These are phyloP conservation scores for Diadophis punctatus DNA, from an alignment of 2,113 vertebrate genomes.

Conservation along the genomic window DNA sequence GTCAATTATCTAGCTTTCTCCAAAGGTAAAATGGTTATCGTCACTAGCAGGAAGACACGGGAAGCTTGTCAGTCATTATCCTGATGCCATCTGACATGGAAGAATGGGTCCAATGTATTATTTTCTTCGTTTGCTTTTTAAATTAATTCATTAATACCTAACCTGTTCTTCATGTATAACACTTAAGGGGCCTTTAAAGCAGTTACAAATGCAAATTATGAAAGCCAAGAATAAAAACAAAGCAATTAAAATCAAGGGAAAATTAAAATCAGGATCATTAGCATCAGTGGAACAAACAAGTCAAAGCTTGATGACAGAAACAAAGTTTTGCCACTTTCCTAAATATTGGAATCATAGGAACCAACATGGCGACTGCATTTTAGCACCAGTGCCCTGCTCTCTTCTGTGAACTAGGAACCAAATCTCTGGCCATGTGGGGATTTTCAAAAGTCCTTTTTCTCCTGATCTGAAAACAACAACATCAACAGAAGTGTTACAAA, in stretches of 20 bases:
- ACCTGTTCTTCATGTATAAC: background rate
- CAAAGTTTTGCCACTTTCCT: background rate
- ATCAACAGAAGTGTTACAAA: background rate
- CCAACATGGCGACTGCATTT: background rate
- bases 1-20: background rate
- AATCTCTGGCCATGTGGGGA: background rate
- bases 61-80: background rate
- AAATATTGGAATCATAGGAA: background rate
- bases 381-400: background rate
- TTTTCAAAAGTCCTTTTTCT: background rate
- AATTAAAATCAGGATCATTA: background rate
- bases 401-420: background rate
- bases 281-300: background rate
- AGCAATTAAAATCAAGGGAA: background rate
- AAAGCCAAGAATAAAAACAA: background rate
- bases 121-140: background rate
- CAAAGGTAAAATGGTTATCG: background rate
- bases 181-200: background rate
- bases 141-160: background rate
- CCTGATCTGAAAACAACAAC: background rate
- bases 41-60: background rate
- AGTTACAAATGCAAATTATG: background rate
- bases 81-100: background rate
- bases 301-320: background rate
- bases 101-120: background rate